These are phyloP conservation scores for Scytalopus superciliaris DNA, from an alignment of 2,113 vertebrate species.

Conservation along the genomic window DNA sequence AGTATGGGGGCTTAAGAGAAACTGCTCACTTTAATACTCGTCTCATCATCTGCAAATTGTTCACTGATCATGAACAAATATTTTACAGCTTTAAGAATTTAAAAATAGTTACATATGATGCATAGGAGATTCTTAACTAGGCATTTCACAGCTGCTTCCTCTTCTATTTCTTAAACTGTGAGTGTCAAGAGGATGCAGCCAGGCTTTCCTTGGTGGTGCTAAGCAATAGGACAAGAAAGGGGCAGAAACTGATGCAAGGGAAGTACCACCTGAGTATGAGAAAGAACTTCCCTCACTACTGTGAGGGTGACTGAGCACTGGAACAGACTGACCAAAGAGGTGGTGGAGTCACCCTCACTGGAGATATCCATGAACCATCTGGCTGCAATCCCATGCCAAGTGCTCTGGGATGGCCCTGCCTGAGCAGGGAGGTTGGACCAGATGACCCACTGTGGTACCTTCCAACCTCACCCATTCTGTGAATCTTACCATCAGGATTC, in stretches of 20 bases:
- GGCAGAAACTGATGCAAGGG: background rate
- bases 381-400: background rate
- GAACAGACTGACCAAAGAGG: background rate
- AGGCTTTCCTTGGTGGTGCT: background rate
- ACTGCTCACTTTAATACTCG: background rate
- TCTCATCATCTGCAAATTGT: background rate
- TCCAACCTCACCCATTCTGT: background rate
- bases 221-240: background rate
- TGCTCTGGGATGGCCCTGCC: background rate
- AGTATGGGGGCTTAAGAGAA: background rate
- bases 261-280: background rate
- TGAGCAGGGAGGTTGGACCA: background rate
- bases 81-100: background rate
- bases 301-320: background rate
- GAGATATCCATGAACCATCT: background rate
- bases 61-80: background rate
- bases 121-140: background rate
- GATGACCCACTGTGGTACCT: background rate
- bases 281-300: background rate
- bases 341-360: background rate
- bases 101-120: background rate
- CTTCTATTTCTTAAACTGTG: background rate
- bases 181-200: background rate
- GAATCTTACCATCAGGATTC: slow-evolving; percentile 81
- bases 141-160: background rate